Conservation (phyloP, 2,797 vertebrate genomes). For the Pseudochirops corinnae region DNA sequence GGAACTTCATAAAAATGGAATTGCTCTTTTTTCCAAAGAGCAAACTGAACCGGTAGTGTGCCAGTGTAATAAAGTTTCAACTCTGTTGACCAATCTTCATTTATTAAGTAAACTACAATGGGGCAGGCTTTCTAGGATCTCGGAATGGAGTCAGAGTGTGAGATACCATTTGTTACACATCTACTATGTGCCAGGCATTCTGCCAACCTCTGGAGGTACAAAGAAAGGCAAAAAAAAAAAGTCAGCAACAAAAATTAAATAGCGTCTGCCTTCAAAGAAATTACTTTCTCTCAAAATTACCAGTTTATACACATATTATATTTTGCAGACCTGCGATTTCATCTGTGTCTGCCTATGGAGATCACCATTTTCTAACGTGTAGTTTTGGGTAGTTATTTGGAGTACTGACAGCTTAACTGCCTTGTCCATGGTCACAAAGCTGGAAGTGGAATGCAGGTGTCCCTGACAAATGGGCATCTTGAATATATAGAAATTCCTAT, state of each 20-base stretch:
- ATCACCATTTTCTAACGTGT: background rate
- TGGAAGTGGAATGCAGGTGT: background rate
- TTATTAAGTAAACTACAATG: background rate
- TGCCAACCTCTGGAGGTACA: background rate
- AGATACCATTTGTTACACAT: background rate
- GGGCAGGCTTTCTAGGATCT: background rate
- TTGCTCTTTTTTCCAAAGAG: background rate
- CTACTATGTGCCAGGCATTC: background rate
- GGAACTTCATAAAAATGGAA: background rate
- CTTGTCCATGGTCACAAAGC: background rate
- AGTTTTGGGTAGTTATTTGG: background rate
- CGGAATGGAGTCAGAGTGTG: background rate
- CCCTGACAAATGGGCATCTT: background rate
- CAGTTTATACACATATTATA: background rate
- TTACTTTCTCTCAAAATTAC: background rate
- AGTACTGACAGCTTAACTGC: background rate
- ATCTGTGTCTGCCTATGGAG: background rate
- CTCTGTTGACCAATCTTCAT: background rate
- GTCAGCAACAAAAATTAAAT: background rate
- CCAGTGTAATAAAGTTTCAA: background rate
- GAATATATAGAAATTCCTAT: background rate
- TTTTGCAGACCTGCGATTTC: background rate
- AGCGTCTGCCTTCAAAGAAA: background rate
- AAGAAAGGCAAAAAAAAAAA: background rate
- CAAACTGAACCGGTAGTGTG: background rate